Evolutionary conservation across 2,888 invertebrate species (phyloP), one percentile per base, ranked within the genome.

Genomic region (Syrphus vitripennis): DNA sequence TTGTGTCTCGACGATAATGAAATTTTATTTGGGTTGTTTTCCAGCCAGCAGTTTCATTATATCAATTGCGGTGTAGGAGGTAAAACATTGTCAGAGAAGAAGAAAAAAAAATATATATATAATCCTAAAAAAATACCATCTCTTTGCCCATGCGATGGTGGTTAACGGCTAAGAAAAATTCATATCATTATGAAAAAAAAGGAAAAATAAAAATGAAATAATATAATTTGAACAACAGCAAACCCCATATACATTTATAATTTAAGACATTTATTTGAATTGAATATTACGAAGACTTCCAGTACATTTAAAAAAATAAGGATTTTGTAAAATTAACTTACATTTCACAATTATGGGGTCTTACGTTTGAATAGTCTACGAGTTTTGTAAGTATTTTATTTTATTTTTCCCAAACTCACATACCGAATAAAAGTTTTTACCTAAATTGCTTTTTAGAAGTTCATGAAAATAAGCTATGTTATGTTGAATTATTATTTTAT

Each of bases 1-100:
- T 82, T 86, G 77, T 82, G 86, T 77, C 86, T 78, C 70, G 77
- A 42, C 72, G 74, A 76, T 86, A 86, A 86, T 86, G 82, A 86
- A 86, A 86, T 86, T 86, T 82, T 86, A 82, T 86, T 86, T 82
- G 86, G 86, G 86, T 77, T 86, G 86, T 82, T 86, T 86, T 86
- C 72, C 77, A 48, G 77, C 86, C 77, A 82, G 69, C 86, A 72
- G 69, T 82, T 82, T 86, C 77, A 82, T 86, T 81, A 76, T 63
- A 86, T 75, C 77, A 82, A 82, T 86, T 86, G 86, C 70, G 86
- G 82, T 86, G 74, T 82, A 63, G 72, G 67, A 37, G 67, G 50
- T 48, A n/a, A 34, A 34, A 34, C 31, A 67, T 31, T 67, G 69
- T 74, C 63, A 37, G n/a, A 61, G 7, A 34, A 31, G 29, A 26